A percentile compares a stretch with the other conserved stretches of the same genome.
These are phyloP conservation scores for Gnathonemus echidnorhynchus DNA, from an alignment of 2,113 vertebrate genomes.

Conservation along the genomic window DNA sequence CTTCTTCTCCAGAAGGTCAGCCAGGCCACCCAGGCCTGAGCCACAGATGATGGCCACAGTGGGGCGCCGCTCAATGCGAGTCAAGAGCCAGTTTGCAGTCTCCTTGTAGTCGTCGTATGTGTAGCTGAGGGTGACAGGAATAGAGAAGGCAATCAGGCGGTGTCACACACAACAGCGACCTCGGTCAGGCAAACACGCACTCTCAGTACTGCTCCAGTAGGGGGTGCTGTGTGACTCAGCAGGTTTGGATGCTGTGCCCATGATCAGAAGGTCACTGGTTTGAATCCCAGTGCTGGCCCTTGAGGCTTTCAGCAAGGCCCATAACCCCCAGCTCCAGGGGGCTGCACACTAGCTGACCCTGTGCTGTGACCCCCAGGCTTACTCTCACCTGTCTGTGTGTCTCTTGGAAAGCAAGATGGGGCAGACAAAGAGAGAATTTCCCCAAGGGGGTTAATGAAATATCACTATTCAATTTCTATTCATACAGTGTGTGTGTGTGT, in stretches of 20 bases:
- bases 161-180: neutral
- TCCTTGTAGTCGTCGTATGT: slow-evolving; percentile 57
- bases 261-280: neutral
- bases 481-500: neutral
- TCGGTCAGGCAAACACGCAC: neutral
- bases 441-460: too few relatives aligned
- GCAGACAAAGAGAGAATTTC: too few relatives aligned
- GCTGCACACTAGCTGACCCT: too few relatives aligned
- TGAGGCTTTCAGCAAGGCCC: neutral
- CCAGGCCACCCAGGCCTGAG: slow-evolving; percentile 68
- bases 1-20: slow-evolving; percentile 54
- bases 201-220: neutral
- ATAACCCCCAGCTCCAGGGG: neutral
- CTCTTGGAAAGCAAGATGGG: neutral
- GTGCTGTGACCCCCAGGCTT: neutral
- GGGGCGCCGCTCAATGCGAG: slow-evolving; percentile 41
- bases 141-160: neutral
- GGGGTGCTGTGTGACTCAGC: neutral
- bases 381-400: neutral
- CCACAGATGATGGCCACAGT: slow-evolving; percentile 70
- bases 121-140: slow-evolving; percentile 31
- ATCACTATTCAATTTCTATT: neutral
- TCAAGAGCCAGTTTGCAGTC: slow-evolving; percentile 60
- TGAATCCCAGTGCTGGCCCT: neutral
- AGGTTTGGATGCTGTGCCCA: neutral